phyloP scores from a whole-genome alignment of 1,140 invertebrate species.

The Hetaerina americana region DNA sequence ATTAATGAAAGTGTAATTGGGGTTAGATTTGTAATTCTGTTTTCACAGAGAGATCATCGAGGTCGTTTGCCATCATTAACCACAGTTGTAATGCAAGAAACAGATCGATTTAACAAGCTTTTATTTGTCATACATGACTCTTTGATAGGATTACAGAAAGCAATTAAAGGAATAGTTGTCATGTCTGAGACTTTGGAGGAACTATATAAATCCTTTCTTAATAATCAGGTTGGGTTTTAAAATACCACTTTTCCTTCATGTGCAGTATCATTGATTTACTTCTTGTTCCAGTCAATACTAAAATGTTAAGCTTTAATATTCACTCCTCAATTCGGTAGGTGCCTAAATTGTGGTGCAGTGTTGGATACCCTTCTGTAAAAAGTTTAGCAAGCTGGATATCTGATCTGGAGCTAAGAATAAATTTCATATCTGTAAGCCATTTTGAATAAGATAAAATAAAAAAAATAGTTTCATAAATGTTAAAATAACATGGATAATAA shows the following conservation, averaged over 20 bases:
- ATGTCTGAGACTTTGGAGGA: slow-evolving; percentile 78
- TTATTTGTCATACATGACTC: slow-evolving; percentile 54
- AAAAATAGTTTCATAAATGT: no score
- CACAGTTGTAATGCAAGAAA: slow-evolving; percentile 72
- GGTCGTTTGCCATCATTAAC: slow-evolving; percentile 63
- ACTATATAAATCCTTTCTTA: slow-evolving; percentile 60
- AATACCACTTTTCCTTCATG: slow-evolving; percentile 8
- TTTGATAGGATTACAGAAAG: slow-evolving; percentile 61
- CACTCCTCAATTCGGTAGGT: no score
- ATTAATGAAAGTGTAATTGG: no score
- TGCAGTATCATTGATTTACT: neutral
- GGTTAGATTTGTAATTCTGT: no score
- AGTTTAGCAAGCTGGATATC: slow-evolving; percentile 66
- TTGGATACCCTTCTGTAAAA: slow-evolving; percentile 76
- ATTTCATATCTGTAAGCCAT: slow-evolving; percentile 52
- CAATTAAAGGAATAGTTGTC: slow-evolving; percentile 70
- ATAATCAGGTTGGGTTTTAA: slow-evolving; percentile 58
- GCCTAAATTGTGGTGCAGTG: slow-evolving; percentile 64
- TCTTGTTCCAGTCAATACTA: neutral
- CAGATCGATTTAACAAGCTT: slow-evolving; percentile 71
- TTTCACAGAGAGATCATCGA: slow-evolving; percentile 43
- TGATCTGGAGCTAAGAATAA: slow-evolving; percentile 60
- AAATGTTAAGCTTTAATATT: no score
- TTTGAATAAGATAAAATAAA: no score
- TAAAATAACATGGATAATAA: no score